Base-by-base conservation (phyloP, 23 tunicate genomes). In the Trididemnum clinides region DNA sequence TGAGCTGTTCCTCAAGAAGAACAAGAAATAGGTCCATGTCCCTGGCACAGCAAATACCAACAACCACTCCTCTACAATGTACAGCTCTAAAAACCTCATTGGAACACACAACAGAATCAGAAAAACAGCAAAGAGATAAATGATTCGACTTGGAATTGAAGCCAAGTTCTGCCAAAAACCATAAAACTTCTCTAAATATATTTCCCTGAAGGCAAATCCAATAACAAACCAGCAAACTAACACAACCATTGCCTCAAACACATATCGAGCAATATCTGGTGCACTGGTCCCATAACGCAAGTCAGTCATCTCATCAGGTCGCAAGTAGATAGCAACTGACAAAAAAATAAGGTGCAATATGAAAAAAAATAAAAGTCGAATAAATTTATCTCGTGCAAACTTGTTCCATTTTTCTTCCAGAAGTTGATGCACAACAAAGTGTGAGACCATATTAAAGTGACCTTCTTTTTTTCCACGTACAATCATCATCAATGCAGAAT, bases 401-500 rank as follows among this genome's bases (percentile, higher is more conserved):
- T 69, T 70, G 30, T 94, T 75, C 98, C 98, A 94, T 54, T 94
- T 94, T 65, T 94, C 80, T 19, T 85, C 54, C 35, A 94, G 50
- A 15, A 94, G 84, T 7, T 79, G 86, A 23, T 82, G 89, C 28
- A 94, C 95, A 27, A 94, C 98, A 28, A 54, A 50, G 51, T 86
- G 75, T 33, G 85, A 50, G 0, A 94, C 86, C 90, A 94, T 64
- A 57, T 89, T 87, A 25, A 94, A 71, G 76, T 94, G 98, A 29
- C 73, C 57, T 31, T 85, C 85, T 33, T 89, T 88, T 22, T 72
- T 82, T 23, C 98, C 98, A 23, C 89, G 90, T 28, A 94, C 91
- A 21, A 89, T 94, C 84, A 86, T 76, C 98, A 94, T 94, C 85
- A 94, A 64, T 15, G 95, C 98, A 0, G 98, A 94, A 33, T 89